Percentiles rank a stretch among this genome's conserved stretches.
These are phyloP conservation scores for Phaethon lepturus DNA, from an alignment of 2,113 vertebrate genomes.

Conservation along the genomic window DNA sequence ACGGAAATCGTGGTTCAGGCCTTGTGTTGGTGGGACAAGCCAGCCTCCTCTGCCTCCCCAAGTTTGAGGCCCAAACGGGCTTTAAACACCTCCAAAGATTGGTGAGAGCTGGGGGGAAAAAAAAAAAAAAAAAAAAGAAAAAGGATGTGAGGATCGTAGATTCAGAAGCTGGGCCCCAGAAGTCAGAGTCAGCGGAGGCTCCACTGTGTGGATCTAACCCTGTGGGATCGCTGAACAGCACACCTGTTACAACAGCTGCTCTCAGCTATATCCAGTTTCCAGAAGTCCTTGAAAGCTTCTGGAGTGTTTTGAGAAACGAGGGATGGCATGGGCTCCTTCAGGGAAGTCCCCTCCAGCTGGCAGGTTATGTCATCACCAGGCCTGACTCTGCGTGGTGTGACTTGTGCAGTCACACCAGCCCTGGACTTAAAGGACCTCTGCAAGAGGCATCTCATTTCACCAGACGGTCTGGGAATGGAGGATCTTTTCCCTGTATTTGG, in stretches of 20 bases:
- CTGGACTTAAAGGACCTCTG: neutral
- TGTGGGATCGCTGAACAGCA: neutral
- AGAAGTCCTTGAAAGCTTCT: constrained; percentile 40
- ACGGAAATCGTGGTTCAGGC: neutral
- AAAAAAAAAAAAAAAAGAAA: neutral
- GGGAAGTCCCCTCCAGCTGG: constrained; percentile 32
- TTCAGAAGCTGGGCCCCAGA: neutral
- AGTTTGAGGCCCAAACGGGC: neutral
- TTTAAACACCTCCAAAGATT: neutral
- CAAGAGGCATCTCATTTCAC: neutral
- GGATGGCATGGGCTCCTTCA: neutral
- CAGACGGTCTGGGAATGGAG: neutral
- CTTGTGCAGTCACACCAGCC: neutral
- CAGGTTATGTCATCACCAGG: constrained; percentile 11
- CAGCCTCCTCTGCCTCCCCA: neutral
- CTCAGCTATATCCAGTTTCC: constrained; percentile 40
- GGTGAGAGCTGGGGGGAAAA: neutral
- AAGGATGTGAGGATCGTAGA: neutral
- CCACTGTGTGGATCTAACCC: neutral
- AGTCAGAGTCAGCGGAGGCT: neutral
- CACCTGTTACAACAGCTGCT: constrained; percentile 52
- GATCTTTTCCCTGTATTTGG: neutral
- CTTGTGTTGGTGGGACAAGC: neutral
- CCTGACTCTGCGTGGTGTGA: neutral
- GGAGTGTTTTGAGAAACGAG: neutral